These are phyloP conservation scores for Miichthys miiuy DNA, from an alignment of 2,797 vertebrate species.

Conservation along the genomic window DNA sequence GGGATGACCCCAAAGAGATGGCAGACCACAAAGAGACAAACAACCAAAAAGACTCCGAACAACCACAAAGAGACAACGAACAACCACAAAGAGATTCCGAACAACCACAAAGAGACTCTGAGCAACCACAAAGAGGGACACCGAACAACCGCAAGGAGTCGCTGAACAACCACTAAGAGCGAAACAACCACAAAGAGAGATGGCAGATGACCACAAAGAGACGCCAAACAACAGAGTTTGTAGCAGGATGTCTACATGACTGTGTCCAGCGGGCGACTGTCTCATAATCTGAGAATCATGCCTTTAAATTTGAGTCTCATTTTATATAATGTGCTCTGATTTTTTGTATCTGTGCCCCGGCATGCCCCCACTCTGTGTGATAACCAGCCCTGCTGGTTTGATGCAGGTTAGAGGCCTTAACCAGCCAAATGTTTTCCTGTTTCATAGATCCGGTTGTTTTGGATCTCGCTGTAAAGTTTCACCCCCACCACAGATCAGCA, in stretches of 20 bases:
- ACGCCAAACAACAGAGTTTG: neutral
- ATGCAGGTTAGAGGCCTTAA: conserved; percentile 13
- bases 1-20: neutral
- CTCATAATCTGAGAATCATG: neutral
- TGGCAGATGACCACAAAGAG: neutral
- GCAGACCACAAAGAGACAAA: neutral
- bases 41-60: no score
- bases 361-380: no score
- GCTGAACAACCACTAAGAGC: neutral
- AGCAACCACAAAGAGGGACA: neutral
- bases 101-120: neutral
- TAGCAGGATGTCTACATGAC: neutral
- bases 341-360: neutral
- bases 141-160: neutral
- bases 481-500: conserved; percentile 17
- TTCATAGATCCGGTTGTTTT: conserved; percentile 45
- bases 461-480: conserved; percentile 10
- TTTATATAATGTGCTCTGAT: neutral
- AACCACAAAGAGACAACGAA: neutral
- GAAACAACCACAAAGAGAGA: neutral
- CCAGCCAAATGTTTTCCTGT: conserved; percentile 15
- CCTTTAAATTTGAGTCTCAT: neutral
- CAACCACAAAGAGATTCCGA: neutral
- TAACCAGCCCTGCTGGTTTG: neutral
- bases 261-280: neutral